Evolutionary conservation across 2,797 vertebrate species (phyloP), one percentile per base, ranked within the genome.

Genomic region (Girardinus metallicus): DNA sequence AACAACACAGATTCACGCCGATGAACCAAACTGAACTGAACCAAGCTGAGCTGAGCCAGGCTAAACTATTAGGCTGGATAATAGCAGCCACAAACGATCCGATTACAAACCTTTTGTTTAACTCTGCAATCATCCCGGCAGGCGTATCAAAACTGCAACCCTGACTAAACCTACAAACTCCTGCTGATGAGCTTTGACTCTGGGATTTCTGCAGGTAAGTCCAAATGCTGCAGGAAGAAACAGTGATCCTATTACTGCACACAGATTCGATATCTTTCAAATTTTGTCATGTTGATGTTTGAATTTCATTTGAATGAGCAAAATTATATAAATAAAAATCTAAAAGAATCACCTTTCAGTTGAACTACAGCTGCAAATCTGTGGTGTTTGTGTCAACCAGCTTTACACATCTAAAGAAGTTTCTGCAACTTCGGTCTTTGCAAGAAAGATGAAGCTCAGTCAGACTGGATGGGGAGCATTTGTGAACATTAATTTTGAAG

Each of bases 1-100:
- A 94, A 94, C 91, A 92, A 91, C 90, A 89, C 85, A 85, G 89
- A 94, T 92, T 92, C 89, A 91, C 86, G 72, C 84, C 80, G 86
- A 89, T 81, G 82, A 90, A 89, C 87, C 85, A 76, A 84, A 86
- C 86, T 64, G 85, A 73, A 31, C 73, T 77, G 74, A 88, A 85
- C 80, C 80, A 36, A 66, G 79, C 84, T 71, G 64, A 82, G 70
- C 74, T 29, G 53, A 68, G 68, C 81, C 39, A 15, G 79, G 75
- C 75, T 18, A 46, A 83, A 62, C 23, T 62, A n/a, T 68, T 43
- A 44, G 68, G 73, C 77, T 73, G 46, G 76, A 44, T 70, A n/a
- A 47, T 23, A 77, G 51, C 34, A 60, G 57, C 70, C 46, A 34
- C 46, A 57, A 68, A 74, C 51, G 5, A 75, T 78, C 66, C 55